A percentile compares a stretch with the other conserved stretches of the same genome.
Evolutionary conservation across 2,888 invertebrate species (phyloP).

Genomic region (Zaprionus obscuricornis): DNA sequence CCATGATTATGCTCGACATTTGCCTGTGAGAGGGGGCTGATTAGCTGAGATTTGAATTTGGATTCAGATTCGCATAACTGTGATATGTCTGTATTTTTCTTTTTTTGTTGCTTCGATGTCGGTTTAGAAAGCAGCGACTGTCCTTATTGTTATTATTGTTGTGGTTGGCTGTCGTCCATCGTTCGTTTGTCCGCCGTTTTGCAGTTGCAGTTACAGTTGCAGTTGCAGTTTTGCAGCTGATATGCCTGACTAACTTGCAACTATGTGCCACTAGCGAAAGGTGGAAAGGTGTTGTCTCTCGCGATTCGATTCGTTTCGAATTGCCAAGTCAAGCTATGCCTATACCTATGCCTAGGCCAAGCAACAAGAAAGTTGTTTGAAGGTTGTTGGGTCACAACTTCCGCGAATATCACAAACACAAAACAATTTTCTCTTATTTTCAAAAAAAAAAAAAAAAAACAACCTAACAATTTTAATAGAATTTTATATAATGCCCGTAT

Average conservation of each 20-base stretch:
- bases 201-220: conserved; percentile 4
- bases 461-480: too few species aligned
- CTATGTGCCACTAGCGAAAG: conserved; percentile 68
- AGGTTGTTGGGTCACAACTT: conserved; percentile 64
- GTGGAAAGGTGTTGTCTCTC: conserved; percentile 72
- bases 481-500: too few species aligned
- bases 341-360: conserved; percentile 13
- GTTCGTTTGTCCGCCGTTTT: too few species aligned
- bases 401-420: too few species aligned
- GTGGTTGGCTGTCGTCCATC: conserved; percentile 5
- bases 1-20: conserved; percentile 69
- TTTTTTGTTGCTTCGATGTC: conserved; percentile 1
- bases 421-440: too few species aligned
- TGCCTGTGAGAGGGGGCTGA: conserved; percentile 54
- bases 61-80: conserved; percentile 41
- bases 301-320: conserved; percentile 39
- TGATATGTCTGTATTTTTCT: conserved; percentile 28
- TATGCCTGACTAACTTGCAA: conserved; percentile 68
- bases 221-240: conserved; percentile 31
- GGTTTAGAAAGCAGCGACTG: conserved; percentile 60
- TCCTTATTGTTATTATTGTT: conserved; percentile 9
- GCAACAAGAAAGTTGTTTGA: conserved; percentile 68
- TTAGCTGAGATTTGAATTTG: conserved; percentile 63
- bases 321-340: conserved; percentile 32
- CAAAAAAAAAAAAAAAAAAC: too few species aligned